These are phyloP conservation scores for Rhodinocichla rosea DNA, from an alignment of 2,113 vertebrate genomes.

Conservation along the genomic window DNA sequence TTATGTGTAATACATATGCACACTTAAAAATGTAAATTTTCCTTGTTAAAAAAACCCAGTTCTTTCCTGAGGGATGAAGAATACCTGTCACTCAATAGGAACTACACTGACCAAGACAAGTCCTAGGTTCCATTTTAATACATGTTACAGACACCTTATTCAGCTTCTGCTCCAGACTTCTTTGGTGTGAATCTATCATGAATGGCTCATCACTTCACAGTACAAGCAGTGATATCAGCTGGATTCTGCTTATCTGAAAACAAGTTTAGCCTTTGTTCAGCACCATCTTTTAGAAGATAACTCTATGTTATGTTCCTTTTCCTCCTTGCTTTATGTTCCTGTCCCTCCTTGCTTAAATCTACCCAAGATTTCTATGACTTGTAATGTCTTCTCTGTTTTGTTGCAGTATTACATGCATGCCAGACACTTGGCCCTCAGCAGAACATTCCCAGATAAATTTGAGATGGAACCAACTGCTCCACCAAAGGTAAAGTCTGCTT, in stretches of 20 bases:
- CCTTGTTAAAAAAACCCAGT: background rate
- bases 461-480: conserved; percentile 79
- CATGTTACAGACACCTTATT: background rate
- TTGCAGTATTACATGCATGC: conserved; percentile 90
- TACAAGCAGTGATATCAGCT: background rate
- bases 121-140: background rate
- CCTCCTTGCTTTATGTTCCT: background rate
- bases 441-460: conserved; percentile 92
- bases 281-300: background rate
- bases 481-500: conserved; percentile 75
- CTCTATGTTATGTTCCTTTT: background rate
- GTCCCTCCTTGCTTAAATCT: background rate
- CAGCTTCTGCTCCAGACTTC: background rate
- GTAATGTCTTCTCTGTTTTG: background rate
- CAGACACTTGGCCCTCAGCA: conserved; percentile 86
- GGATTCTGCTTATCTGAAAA: background rate
- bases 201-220: background rate
- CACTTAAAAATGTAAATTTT: background rate
- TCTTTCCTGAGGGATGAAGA: background rate
- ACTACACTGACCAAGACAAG: background rate
- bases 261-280: background rate
- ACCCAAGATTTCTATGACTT: background rate
- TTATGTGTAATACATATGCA: background rate
- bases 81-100: background rate
- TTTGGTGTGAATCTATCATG: background rate